Percentiles rank a stretch among this genome's conserved stretches.
phyloP scores from a whole-genome alignment of 2,113 vertebrate species.

The Halcyon malimbica region DNA sequence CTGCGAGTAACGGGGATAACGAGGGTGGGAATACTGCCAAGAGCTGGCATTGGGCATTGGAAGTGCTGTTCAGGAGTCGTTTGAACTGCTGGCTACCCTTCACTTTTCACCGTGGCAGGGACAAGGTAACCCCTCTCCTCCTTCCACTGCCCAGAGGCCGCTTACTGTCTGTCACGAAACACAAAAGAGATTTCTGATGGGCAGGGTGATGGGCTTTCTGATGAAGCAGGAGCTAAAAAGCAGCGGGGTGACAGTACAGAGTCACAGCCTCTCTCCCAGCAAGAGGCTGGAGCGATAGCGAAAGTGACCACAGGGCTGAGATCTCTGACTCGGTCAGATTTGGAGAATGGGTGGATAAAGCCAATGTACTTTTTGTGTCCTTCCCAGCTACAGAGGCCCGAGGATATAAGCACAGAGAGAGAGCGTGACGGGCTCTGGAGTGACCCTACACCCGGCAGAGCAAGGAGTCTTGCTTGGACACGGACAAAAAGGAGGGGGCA shows the following conservation, averaged over 20 bases:
- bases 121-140: not conserved
- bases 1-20: not conserved
- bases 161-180: not conserved
- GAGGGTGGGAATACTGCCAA: not conserved
- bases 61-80: not conserved
- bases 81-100: not conserved
- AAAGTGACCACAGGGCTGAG: not conserved
- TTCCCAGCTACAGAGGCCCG: constrained; percentile 27
- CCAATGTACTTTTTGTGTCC: not conserved
- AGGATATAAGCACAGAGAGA: not conserved
- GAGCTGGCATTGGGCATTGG: not conserved
- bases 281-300: not conserved
- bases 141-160: not conserved
- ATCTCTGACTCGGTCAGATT: not conserved
- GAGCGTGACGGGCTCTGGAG: not conserved
- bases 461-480: not conserved
- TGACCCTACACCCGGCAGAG: not conserved
- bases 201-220: too few species aligned
- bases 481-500: not conserved
- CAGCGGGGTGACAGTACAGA: not conserved
- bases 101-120: not conserved
- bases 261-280: not conserved
- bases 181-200: not conserved
- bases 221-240: not conserved
- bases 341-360: not conserved